Percentiles rank a stretch among this genome's conserved stretches.
Conservation (phyloP, 2,797 vertebrate species). For the Mycteria americana region DNA sequence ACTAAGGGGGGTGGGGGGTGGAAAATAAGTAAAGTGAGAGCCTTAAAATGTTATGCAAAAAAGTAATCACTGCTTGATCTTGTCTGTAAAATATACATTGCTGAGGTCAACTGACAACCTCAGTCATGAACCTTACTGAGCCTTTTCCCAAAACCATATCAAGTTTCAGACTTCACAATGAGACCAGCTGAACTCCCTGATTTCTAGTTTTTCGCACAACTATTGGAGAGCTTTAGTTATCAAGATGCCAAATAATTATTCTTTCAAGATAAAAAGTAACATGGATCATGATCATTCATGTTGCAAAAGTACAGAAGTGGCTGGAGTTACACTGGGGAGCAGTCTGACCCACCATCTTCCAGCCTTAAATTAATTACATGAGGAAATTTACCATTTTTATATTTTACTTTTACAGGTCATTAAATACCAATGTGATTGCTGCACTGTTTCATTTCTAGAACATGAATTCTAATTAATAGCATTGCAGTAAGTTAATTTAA, state of each 20-base stretch:
- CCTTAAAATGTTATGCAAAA: neutral
- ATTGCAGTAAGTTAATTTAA: constrained; percentile 40
- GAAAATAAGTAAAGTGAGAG: neutral
- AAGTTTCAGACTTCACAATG: neutral
- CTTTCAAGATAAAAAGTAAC: neutral
- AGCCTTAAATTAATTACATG: constrained; percentile 29
- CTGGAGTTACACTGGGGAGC: neutral
- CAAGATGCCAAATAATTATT: neutral
- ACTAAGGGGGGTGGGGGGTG: neutral
- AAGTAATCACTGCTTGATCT: neutral
- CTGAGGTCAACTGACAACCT: neutral
- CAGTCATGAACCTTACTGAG: neutral
- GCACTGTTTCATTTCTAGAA: constrained; percentile 23
- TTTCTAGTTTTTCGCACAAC: neutral
- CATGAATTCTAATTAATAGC: constrained; percentile 58
- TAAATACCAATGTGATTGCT: constrained; percentile 44
- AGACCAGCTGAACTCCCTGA: neutral
- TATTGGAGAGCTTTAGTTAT: neutral
- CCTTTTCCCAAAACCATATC: neutral
- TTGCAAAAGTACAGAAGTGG: neutral
- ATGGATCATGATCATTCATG: neutral
- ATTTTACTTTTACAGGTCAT: constrained; percentile 47
- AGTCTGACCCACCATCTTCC: neutral
- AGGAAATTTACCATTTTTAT: constrained; percentile 19
- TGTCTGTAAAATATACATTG: neutral